Percentiles rank a stretch among this genome's conserved stretches.
Evolutionary conservation across 2,113 vertebrate species (phyloP).

Genomic region (Reinhardtius hippoglossoides): DNA sequence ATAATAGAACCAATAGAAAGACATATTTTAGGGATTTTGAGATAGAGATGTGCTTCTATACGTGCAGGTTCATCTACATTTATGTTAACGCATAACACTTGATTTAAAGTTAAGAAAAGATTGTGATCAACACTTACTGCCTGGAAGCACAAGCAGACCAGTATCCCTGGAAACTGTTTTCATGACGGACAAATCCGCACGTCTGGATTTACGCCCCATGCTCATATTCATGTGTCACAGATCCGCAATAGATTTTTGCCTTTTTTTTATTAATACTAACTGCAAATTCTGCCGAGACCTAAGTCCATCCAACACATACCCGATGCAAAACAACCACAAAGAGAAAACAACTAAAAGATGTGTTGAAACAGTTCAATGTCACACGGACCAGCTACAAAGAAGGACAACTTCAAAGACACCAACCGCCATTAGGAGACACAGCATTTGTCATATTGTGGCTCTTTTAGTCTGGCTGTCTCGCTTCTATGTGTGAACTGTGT

Average conservation of each 20-base stretch:
- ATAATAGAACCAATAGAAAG: not conserved
- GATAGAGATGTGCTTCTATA: not conserved
- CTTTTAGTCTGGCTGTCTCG: not conserved
- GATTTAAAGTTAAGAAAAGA: not conserved
- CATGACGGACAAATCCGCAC: not conserved
- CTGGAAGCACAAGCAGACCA: not conserved
- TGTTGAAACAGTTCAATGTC: not conserved
- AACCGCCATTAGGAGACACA: not conserved
- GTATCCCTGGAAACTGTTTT: not conserved
- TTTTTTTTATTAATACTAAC: too few species aligned
- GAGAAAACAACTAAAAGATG: not conserved
- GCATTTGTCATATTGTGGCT: too few species aligned
- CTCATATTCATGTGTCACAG: not conserved
- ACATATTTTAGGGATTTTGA: not conserved
- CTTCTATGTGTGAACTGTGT: not conserved
- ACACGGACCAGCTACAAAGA: not conserved
- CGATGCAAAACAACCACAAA: not conserved
- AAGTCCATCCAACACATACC: too few species aligned
- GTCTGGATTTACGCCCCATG: not conserved
- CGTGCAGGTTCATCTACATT: not conserved
- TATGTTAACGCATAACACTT: not conserved
- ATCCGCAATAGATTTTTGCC: too few species aligned
- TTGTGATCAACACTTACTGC: not conserved
- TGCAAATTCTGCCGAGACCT: too few species aligned
- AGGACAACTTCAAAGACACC: not conserved